Conservation (phyloP, 2,797 vertebrate species). For the Manis pentadactyla region DNA sequence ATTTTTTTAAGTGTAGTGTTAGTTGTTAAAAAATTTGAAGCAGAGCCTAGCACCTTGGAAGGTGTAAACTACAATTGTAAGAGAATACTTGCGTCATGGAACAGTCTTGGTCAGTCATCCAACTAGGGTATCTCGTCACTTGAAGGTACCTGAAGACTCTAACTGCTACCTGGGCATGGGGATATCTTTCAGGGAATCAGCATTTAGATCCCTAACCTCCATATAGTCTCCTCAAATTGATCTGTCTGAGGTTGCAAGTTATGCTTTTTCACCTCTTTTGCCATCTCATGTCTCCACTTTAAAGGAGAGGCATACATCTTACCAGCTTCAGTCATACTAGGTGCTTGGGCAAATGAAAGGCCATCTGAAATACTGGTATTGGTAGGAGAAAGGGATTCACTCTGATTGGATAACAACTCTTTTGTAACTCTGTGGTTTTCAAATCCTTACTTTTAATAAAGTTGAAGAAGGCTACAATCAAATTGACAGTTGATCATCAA, state of each 20-base stretch:
- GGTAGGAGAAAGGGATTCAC: not conserved
- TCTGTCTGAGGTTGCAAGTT: not conserved
- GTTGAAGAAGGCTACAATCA: not conserved
- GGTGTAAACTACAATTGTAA: not conserved
- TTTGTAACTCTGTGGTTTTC: not conserved
- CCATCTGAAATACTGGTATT: not conserved
- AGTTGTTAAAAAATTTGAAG: not conserved
- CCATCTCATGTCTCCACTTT: not conserved
- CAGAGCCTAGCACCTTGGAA: not conserved
- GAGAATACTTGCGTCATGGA: not conserved
- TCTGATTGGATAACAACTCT: not conserved
- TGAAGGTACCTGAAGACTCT: not conserved
- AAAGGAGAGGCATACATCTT: not conserved
- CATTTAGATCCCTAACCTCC: not conserved
- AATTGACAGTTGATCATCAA: not conserved
- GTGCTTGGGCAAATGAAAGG: not conserved
- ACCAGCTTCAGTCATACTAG: accelerated
- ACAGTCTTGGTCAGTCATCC: not conserved
- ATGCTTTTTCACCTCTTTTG: not conserved
- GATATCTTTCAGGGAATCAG: not conserved
- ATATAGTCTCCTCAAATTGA: not conserved
- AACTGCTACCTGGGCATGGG: not conserved
- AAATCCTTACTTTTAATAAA: not conserved
- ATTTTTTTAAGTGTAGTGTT: not conserved
- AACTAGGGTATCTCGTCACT: not conserved